These are phyloP conservation scores for Brienomyrus longianalis DNA, from an alignment of 2,113 vertebrate genomes.

Conservation along the genomic window DNA sequence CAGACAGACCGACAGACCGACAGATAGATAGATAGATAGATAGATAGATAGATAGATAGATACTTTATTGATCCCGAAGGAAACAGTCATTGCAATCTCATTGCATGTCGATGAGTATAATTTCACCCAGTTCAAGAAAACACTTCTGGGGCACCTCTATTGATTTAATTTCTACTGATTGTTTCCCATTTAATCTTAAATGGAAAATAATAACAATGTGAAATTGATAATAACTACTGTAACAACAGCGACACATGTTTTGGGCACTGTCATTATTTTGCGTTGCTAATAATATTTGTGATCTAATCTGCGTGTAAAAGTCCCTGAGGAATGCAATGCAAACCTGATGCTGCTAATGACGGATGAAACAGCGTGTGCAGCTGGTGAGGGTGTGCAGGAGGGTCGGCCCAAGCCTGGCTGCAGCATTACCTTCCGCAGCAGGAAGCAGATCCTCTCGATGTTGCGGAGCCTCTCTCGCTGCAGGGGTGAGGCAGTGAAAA, in stretches of 20 bases:
- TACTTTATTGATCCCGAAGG: too few species aligned
- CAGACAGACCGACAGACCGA: too few species aligned
- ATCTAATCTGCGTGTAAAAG: neutral
- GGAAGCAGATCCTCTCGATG: conserved; percentile 94
- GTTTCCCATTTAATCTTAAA: neutral
- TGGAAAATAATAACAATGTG: neutral
- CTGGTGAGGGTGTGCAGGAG: neutral
- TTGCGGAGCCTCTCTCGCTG: conserved; percentile 91
- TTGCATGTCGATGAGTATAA: neutral
- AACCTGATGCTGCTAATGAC: neutral
- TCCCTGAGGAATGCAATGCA: neutral
- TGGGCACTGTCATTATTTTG: neutral
- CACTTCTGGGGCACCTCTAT: neutral
- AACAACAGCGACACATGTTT: neutral
- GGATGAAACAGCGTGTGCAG: neutral
- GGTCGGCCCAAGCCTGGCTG: neutral
- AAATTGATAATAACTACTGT: neutral
- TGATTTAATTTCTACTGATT: neutral
- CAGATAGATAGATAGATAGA: too few species aligned
- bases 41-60: too few species aligned
- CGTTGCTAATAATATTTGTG: neutral
- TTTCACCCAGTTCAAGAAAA: neutral
- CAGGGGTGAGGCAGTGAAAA: conserved; percentile 29
- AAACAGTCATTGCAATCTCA: too few species aligned
- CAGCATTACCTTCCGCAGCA: conserved; percentile 83